Evolutionary conservation across 2,797 vertebrate genomes (phyloP), one percentile per base, ranked within the genome.

Genomic region (Gallinago stenura): DNA sequence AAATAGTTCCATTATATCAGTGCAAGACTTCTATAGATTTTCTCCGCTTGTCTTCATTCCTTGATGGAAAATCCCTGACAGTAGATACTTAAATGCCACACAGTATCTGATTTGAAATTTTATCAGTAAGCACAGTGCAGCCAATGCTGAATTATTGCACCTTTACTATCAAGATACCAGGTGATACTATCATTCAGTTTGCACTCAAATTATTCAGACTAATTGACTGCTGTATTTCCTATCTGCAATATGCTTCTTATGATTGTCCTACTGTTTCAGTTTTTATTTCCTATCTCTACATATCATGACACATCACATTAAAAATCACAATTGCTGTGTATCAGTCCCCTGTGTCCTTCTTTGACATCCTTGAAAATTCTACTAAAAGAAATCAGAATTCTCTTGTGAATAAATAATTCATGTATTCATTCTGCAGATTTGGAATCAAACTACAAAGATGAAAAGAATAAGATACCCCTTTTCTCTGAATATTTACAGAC

Each of bases 51-150:
- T 53, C 41, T 90, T 70, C 70, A 70, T 64, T 66, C 14, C 41
- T 61, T 94, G 78, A 92, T 84, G 46, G 70, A 94, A 96, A 97
- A 89, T 87, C 43, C 66, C 54, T 80, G 35, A 48, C 31, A 65
- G 39, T 25, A 88, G 71, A 68, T 81, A 86, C 46, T 68, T 35
- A 91, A 83, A 78, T 88, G 71, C 35, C 69, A 56, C 58, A 65
- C 14, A 68, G 30, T 46, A 79, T 90, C 70, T 69, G 50, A 93
- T 93, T 31, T 69, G 46, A 90, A 96, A 86, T 48, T 46, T 21
- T 95, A 92, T 84, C 77, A 73, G 80, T 54, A 89, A 85, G 51
- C 66, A 88, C 70, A 86, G 66, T 45, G 62, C 26, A 92, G 35
- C 33, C 45, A 64, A 22, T 41, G 20, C n/a, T 84, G 73, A 87